Percentiles rank a stretch among this genome's conserved stretches.
phyloP scores from a whole-genome alignment of 1,140 invertebrate genomes.

The Elymnias hypermnestra region DNA sequence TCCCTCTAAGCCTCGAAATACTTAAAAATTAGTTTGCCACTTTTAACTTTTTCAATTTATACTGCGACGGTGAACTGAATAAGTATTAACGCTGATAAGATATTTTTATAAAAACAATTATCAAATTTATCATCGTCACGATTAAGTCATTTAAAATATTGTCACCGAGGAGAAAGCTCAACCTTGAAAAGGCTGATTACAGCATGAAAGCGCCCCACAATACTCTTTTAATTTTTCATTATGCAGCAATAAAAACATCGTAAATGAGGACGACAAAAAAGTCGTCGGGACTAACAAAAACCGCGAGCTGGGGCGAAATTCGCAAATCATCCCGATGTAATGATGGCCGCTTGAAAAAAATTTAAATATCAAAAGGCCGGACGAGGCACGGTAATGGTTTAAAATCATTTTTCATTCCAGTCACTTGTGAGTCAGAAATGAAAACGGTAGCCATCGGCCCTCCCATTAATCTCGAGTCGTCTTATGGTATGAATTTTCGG shows the following conservation, averaged over 20 bases:
- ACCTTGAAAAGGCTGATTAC: constrained; percentile 58
- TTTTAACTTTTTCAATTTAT: too few species aligned
- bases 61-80: too few species aligned
- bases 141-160: constrained; percentile 39
- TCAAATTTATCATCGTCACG: constrained; percentile 32
- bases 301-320: constrained; percentile 66
- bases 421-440: constrained; percentile 68
- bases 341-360: constrained; percentile 74
- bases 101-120: constrained; percentile 2
- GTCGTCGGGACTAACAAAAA: constrained; percentile 66
- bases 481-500: constrained; percentile 60
- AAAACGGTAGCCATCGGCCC: constrained; percentile 69
- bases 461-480: constrained; percentile 60
- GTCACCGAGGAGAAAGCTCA: constrained; percentile 40
- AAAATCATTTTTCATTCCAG: constrained; percentile 75
- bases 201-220: constrained; percentile 66
- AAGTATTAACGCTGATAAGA: too few species aligned
- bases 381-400: constrained; percentile 73
- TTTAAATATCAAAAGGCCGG: constrained; percentile 75
- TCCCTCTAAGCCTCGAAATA: too few species aligned
- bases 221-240: constrained; percentile 75
- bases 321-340: constrained; percentile 70
- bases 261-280: constrained; percentile 73
- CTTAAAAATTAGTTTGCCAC: too few species aligned
- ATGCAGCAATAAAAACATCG: constrained; percentile 72